Evolutionary conservation across 1,140 invertebrate species (phyloP), one percentile per base, ranked within the genome.

Genomic region (Ditylenchus dipsaci): DNA sequence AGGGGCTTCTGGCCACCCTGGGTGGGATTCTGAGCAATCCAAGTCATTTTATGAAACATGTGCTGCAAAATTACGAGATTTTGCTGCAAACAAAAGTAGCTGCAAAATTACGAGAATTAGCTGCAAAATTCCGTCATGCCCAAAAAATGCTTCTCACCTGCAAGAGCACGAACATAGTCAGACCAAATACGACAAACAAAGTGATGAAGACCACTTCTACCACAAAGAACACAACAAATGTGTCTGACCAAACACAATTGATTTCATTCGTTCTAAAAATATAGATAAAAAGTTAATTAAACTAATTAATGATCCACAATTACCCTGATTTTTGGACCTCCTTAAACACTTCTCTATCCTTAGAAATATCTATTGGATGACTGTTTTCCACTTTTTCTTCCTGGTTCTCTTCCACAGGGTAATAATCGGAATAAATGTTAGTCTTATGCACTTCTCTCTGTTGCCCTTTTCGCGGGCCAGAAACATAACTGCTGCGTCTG

Each of bases 141-240:
- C n/a, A n/a, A n/a, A 38, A 3, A 38, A 5, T 38, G 3, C 33
- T 38, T 3, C 33, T 11, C 11, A 38, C 33, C 33, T 38, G 53
- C 59, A 61, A 29, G 7, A 61, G 27, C 7, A 72, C 43, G 19
- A 72, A 72, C 71, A 72, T 72, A 5, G 42, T 33, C 13, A 72
- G 38, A 9, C 70, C 70, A 49, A 72, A 72, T 1, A 53, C n/a
- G 11, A 73, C 62, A 61, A 72, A 72, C 1, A 23, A 21, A 15
- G 61, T 59, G 43, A 72, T 65, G 21, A 73, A 21, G 15, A 62
- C 26, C 8, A 56, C 15, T 57, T 73, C 68, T 13, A 72, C 49
- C 21, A 26, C 19, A n/a, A 72, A 56, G 26, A 72, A 72, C 17
- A 73, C n/a, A 1, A 72, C n/a, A 29, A 72, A 72, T 27, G 70